Base-by-base conservation (phyloP, 2,113 vertebrate genomes). In the Puntigrus tetrazona region DNA sequence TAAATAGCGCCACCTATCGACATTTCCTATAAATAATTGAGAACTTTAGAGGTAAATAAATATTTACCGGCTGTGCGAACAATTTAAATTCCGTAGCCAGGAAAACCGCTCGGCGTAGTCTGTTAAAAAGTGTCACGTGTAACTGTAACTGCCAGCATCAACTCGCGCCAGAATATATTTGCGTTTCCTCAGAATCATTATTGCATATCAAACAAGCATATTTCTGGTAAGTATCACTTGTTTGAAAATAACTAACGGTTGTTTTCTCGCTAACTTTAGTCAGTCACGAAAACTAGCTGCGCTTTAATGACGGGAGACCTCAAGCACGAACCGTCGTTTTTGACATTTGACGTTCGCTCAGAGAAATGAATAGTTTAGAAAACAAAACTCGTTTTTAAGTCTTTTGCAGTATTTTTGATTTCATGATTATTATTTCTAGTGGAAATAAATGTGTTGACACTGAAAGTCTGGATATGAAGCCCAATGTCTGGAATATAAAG, bases 401-500 rank as follows among this genome's bases (percentile, higher is more conserved):
- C 4, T 1, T 55, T 8, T 20, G 18, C 20, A 22, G 20, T 55
- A 22, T 3, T 14, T 16, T 47, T 74, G 11, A 27, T 74, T 74
- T 45, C 43, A 27, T 74, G 72, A 29, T 22, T 16, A 29, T 25
- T 47, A 27, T 47, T 73, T 31, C 27, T 57, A 77, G 29, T 77
- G 75, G 16, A 50, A 75, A 31, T 38, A 47, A 16, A 1, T 67
- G 47, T 29, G 45, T 50, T 38, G 59, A 75, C 22, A 52, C 22
- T n/a, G n/a, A n/a, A 67, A 83, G 27, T 29, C 50, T 41, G 20
- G 31, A 83, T 38, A 97, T 99, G 98, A 97, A 95, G 89, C 89
- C 93, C 50, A 97, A 97, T 5, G 5, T 95, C 25, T 96, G 93
- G 95, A 98, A 94, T 88, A 93, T 97, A 84, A 98, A 97, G 91